Evolutionary conservation across 1,140 invertebrate species (phyloP).

Genomic region (Scaptomyza pallida): DNA sequence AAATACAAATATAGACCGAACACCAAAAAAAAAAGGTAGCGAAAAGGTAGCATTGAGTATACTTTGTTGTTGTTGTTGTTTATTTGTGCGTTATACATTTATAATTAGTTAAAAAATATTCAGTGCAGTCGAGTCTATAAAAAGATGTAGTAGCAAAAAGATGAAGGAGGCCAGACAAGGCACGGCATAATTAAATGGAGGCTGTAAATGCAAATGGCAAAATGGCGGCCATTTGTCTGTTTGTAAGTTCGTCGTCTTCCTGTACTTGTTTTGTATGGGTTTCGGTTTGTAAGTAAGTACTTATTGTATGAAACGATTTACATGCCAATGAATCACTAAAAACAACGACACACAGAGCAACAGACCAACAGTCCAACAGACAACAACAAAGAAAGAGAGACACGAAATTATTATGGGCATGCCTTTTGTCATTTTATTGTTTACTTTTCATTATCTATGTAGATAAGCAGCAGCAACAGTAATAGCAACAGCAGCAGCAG

Average conservation of each 20-base stretch:
- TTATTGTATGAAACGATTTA: conserved; percentile 49
- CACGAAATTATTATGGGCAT: conserved; percentile 39
- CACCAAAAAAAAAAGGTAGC: conserved; percentile 2
- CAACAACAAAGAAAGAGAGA: conserved; percentile 28
- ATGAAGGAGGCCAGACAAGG: not conserved
- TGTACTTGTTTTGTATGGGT: conserved; percentile 47
- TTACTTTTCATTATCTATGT: conserved; percentile 79
- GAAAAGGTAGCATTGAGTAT: not conserved
- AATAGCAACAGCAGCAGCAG: no score
- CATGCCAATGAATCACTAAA: conserved; percentile 72
- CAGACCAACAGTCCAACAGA: not conserved
- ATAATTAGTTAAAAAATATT: conserved; percentile 54
- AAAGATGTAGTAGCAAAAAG: not conserved
- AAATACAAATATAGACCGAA: conserved; percentile 2
- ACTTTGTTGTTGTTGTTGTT: conserved; percentile 27
- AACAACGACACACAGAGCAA: conserved; percentile 1
- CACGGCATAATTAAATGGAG: conserved; percentile 40
- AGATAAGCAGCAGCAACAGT: conserved; percentile 55
- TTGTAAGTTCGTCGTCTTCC: not conserved
- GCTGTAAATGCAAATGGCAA: conserved; percentile 2
- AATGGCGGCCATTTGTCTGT: conserved; percentile 35
- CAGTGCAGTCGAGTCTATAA: conserved; percentile 43
- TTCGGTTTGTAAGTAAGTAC: conserved; percentile 48
- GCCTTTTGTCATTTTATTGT: conserved; percentile 49
- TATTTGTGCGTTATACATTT: conserved; percentile 72